Evolutionary conservation across 1,140 invertebrate species (phyloP), one percentile per base, ranked within the genome.

Genomic region (Drosophila malerkotliana): DNA sequence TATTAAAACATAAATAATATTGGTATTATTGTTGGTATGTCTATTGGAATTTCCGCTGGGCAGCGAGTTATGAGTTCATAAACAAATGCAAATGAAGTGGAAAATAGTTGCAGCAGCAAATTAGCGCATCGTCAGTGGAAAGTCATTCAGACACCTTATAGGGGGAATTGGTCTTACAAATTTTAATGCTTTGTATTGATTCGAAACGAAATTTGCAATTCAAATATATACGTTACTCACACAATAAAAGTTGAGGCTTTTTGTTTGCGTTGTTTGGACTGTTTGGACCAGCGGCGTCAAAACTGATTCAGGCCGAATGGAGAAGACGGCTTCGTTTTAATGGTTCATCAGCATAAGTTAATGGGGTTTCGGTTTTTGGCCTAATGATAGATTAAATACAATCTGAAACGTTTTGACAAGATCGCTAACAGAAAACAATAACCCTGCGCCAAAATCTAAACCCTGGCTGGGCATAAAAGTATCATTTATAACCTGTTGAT

Each of bases 1-100:
- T 85, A 85, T 82, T 82, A 82, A 85, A 87, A 85, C 82, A 85
- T 85, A 87, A 85, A 85, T 85, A 76, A 85, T 85, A 87, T 85
- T 78, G 47, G 56, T 56, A 74, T 81, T 78, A 74, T 81, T 78
- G 74, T 74, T 81, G 68, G 62, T 18, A 7, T 7, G 41, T 44
- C 14, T 60, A 68, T 64, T 85, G 82, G 79, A 76, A 88, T 85
- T 85, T 85, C 82, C 82, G 82, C 56, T 67, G 14, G 72, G 66
- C 73, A 64, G 53, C 61, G 54, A 75, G 74, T 85, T 87, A 87
- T 85, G 74, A 68, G 82, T 85, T 87, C 75, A 87, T 85, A 79
- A 87, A 72, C 69, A 85, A 87, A 85, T 85, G 78, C 82, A 87
- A 85, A 85, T 87, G 49, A 87, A 66, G 49, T 71, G 77, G 74